phyloP scores from a whole-genome alignment of 2,113 vertebrate genomes.

The Mirza zaza region DNA sequence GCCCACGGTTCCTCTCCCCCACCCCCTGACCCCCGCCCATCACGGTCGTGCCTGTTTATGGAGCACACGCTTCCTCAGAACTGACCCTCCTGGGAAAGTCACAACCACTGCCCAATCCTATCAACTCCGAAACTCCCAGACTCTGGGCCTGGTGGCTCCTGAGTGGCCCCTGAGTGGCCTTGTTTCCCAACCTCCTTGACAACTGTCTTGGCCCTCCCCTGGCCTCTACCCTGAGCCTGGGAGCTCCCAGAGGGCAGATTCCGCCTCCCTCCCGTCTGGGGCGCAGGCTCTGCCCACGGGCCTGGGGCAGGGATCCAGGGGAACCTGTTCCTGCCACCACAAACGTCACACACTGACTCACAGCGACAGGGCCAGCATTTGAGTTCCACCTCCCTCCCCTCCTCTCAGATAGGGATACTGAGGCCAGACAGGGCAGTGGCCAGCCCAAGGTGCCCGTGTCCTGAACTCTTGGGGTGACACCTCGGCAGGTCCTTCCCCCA shows the following conservation, averaged over 20 bases:
- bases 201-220: not conserved
- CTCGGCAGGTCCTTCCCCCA: not conserved
- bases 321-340: slow-evolving; percentile 44
- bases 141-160: not conserved
- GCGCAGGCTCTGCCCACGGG: not conserved
- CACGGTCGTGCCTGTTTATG: not conserved
- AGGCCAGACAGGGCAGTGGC: not conserved
- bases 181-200: not conserved
- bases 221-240: not conserved
- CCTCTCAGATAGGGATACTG: not conserved
- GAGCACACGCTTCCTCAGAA: too few relatives aligned
- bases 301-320: not conserved
- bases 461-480: not conserved
- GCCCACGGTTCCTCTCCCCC: not conserved
- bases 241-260: slow-evolving; percentile 6
- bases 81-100: not conserved
- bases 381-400: not conserved
- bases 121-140: not conserved
- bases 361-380: not conserved
- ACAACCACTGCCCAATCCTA: not conserved
- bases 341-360: not conserved
- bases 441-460: not conserved
- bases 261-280: not conserved
- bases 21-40: not conserved
- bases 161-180: not conserved